A percentile compares a stretch with the other conserved stretches of the same genome.
Evolutionary conservation across 2,888 invertebrate species (phyloP).

Genomic region (Pimpla rufipes): DNA sequence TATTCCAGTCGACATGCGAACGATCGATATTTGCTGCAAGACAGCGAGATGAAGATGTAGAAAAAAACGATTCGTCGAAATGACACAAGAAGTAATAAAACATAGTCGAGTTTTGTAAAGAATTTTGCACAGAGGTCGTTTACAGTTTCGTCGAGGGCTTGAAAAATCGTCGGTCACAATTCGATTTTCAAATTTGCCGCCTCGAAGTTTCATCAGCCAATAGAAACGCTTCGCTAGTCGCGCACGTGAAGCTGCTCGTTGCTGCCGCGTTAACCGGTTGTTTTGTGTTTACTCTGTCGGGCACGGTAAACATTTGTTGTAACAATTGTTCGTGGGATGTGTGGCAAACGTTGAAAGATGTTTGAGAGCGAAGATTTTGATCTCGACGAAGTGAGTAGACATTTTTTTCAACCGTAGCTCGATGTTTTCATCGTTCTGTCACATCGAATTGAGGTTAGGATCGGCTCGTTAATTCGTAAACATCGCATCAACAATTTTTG

Average conservation of each 20-base stretch:
- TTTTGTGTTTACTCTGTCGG: conserved; percentile 5
- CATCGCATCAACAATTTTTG: background rate
- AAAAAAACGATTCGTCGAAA: too few relatives aligned
- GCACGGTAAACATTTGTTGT: background rate
- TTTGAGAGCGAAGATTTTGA: conserved; percentile 77
- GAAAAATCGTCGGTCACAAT: too few relatives aligned
- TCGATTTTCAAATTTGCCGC: background rate
- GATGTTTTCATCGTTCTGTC: background rate
- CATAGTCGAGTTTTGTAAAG: too few relatives aligned
- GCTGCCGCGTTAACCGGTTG: too few relatives aligned
- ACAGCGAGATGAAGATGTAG: too few relatives aligned
- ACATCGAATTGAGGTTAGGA: background rate
- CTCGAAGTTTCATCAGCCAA: background rate
- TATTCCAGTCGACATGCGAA: too few relatives aligned
- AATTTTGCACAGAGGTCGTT: too few relatives aligned
- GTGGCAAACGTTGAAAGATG: conserved; percentile 63
- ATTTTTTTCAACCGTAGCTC: background rate
- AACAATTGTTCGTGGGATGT: conserved; percentile 7
- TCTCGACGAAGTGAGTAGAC: conserved; percentile 75
- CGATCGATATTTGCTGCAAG: too few relatives aligned
- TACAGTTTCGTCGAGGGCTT: too few relatives aligned
- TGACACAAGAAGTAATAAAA: too few relatives aligned
- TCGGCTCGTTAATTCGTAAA: background rate
- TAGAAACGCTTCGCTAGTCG: background rate
- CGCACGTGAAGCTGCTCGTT: background rate